phyloP scores from a whole-genome alignment of 1,140 invertebrate genomes.

The Ceratina calcarata region DNA sequence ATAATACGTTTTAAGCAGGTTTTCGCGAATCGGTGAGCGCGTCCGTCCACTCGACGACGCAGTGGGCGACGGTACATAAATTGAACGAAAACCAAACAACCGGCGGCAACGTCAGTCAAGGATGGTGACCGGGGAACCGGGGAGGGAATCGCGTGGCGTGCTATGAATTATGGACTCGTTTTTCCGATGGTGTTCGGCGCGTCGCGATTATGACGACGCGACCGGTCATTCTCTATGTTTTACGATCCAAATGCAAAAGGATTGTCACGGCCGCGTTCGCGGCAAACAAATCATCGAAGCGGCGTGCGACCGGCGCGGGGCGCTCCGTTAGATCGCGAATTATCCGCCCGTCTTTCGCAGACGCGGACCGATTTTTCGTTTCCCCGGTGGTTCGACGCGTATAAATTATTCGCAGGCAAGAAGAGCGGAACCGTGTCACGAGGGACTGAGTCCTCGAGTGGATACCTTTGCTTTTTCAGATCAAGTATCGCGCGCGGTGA shows the following conservation, averaged over 20 bases:
- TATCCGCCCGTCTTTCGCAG: background rate
- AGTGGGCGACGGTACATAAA: slow-evolving; percentile 59
- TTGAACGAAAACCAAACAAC: slow-evolving; percentile 52
- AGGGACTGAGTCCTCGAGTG: background rate
- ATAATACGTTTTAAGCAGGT: too few relatives aligned
- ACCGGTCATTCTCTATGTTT: slow-evolving; percentile 27
- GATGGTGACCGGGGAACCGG: background rate
- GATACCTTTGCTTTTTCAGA: background rate
- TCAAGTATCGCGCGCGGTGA: background rate
- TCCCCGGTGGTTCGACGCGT: background rate
- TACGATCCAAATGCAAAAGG: slow-evolving; percentile 37
- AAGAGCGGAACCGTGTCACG: background rate
- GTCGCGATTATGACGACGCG: slow-evolving; percentile 51
- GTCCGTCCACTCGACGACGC: slow-evolving; percentile 48
- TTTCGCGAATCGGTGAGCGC: background rate
- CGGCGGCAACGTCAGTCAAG: slow-evolving; percentile 38
- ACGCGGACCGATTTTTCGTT: background rate
- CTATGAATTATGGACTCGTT: slow-evolving; percentile 56
- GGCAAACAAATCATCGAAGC: slow-evolving; percentile 30
- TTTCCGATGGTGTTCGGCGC: slow-evolving; percentile 48
- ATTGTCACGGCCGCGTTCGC: slow-evolving; percentile 15
- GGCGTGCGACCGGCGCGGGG: background rate
- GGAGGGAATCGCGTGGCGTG: too few relatives aligned
- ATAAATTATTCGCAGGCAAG: background rate
- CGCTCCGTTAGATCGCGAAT: slow-evolving; percentile 12